These are phyloP conservation scores for Austrolebias charrua DNA, from an alignment of 2,797 vertebrate genomes.

Conservation along the genomic window DNA sequence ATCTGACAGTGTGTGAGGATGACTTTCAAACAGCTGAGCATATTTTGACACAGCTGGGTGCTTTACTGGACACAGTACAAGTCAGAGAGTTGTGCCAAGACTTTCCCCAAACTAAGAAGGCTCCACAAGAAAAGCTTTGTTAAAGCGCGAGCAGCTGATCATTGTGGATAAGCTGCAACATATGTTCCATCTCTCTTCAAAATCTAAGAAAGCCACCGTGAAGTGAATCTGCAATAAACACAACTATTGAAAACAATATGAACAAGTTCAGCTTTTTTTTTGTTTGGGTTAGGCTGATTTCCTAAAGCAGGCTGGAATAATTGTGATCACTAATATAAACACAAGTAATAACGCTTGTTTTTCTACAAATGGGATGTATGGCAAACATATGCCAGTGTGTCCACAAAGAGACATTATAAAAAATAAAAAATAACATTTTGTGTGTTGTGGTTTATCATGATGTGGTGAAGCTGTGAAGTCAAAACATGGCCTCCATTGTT, in stretches of 20 bases:
- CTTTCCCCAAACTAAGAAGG: constrained; percentile 28
- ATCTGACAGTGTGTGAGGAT: constrained; percentile 19
- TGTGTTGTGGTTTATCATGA: not conserved
- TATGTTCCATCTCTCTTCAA: constrained; percentile 4
- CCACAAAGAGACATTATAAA: constrained; percentile 4
- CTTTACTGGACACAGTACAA: constrained; percentile 16
- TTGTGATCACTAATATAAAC: not conserved
- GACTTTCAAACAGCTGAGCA: constrained; percentile 41
- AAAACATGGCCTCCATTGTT: not conserved
- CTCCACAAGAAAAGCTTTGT: constrained; percentile 67
- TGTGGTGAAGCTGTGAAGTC: not conserved
- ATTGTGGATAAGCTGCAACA: constrained; percentile 50
- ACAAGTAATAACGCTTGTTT: not conserved
- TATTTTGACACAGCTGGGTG: constrained; percentile 54
- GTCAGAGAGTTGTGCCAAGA: constrained; percentile 27
- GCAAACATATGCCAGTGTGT: not conserved
- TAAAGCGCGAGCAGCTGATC: constrained; percentile 68
- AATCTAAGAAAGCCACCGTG: not conserved
- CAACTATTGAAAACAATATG: not conserved
- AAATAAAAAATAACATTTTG: constrained; percentile 3
- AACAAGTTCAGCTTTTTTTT: not conserved
- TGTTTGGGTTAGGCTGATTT: constrained; percentile 4
- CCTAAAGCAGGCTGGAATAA: constrained; percentile 16
- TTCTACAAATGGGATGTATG: not conserved
- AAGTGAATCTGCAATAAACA: not conserved